A percentile compares a stretch with the other conserved stretches of the same genome.
Evolutionary conservation across 37 sponge, comb jelly and placozoan genomes (phyloP).

Genomic region (Lycopodina hypogea): DNA sequence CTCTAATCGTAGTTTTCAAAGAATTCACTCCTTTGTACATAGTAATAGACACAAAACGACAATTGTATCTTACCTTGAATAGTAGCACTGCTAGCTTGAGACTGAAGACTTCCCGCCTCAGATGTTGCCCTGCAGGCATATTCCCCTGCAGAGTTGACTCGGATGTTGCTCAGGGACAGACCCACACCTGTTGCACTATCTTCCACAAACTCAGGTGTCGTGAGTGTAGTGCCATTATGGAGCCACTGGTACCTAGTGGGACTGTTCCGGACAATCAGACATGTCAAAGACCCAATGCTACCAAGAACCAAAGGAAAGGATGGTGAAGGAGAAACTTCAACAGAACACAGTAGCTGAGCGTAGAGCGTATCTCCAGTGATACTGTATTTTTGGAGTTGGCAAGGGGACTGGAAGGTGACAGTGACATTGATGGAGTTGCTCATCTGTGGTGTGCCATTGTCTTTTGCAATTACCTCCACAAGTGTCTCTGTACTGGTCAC

Average conservation of each 20-base stretch:
- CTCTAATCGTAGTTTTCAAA: no score
- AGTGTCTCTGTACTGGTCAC: not conserved
- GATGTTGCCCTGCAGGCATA: slow-evolving; percentile 53
- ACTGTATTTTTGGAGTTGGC: slow-evolving; percentile 29
- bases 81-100: slow-evolving; percentile 1
- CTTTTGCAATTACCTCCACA: slow-evolving; percentile 58
- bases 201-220: not conserved
- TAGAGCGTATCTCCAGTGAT: slow-evolving; percentile 21
- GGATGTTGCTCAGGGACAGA: not conserved
- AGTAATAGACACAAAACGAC: no score
- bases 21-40: no score
- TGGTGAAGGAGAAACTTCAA: not conserved
- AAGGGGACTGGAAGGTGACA: slow-evolving; percentile 32
- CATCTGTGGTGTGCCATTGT: slow-evolving; percentile 43
- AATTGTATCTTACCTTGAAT: slow-evolving; percentile 55
- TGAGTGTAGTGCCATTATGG: slow-evolving; percentile 45
- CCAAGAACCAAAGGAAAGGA: slow-evolving; percentile 10
- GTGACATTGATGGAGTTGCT: slow-evolving; percentile 18
- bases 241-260: slow-evolving; percentile 51
- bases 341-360: slow-evolving; percentile 26
- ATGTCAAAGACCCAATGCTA: slow-evolving; percentile 3
- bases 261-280: slow-evolving; percentile 22
- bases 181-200: not conserved
- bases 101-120: slow-evolving; percentile 46
- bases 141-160: slow-evolving; percentile 34